Base-by-base conservation (phyloP, 2,888 invertebrate species). In the Dasysyrphus tricinctus region DNA sequence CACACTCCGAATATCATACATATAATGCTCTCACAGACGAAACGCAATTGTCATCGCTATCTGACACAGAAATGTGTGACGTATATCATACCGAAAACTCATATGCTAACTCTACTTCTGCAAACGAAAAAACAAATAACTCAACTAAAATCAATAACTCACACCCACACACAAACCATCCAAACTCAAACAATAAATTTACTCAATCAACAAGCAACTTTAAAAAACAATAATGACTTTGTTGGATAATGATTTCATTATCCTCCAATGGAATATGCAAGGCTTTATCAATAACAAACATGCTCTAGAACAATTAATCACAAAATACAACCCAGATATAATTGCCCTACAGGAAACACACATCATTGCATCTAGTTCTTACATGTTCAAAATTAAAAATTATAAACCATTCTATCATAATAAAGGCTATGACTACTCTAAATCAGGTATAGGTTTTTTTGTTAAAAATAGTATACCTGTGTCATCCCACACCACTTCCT, bases 211-310 rank as follows among this genome's bases (percentile, higher is more conserved):
- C 47, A 49, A 65, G 49, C 11, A 11, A 32, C 34, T 34, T 51
- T 67, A 37, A 37, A 37, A 37, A 37, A 44, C 51, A 67, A 51
- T 67, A 67, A 67, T 67, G 65, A 47, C 65, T 47, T 11, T 56
- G 32, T 56, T 70, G 44, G 7, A 56, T 56, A 34, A 39, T 44
- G 44, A 70, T 59, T 37, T 16, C 47, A 47, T 47, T 47, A 47
- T 47, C 44, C 44, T 44, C 44, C 72, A 72, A 72, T 57, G 34
- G 57, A 72, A 72, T 47, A 57, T 57, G 7, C 72, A 72, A 59
- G 44, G 44, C n/a, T 44, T 7, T 44, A 44, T 8, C n/a, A 44
- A 44, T 44, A 44, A 44, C 44, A 44, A 44, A 44, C 44, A 44
- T 44, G n/a, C 44, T 8, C 44, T 44, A n/a, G 44, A 44, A 44